phyloP scores from a whole-genome alignment of 37 sponge, comb jelly and placozoan species.

The Beroe ovata region DNA sequence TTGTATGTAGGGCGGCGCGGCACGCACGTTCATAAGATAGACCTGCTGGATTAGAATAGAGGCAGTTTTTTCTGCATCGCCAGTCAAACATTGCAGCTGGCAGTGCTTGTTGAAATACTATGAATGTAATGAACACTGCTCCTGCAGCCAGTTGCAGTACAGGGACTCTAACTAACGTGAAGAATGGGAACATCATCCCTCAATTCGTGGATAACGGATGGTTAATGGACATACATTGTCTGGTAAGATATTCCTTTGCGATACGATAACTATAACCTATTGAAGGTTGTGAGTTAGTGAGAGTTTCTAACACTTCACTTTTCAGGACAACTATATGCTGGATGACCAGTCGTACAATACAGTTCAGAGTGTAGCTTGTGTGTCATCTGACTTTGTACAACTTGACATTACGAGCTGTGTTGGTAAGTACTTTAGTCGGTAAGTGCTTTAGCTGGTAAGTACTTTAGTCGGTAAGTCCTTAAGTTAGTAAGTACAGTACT shows the following conservation, averaged over 20 bases:
- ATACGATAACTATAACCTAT: too few relatives aligned
- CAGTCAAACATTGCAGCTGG: not conserved
- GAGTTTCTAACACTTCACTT: too few relatives aligned
- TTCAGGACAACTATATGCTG: constrained; percentile 43
- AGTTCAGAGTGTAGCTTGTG: not conserved
- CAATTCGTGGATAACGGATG: constrained; percentile 19
- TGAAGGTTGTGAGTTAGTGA: too few relatives aligned
- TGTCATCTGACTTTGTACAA: constrained; percentile 22
- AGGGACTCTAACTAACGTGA: not conserved
- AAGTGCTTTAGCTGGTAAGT: not conserved
- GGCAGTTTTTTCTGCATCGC: not conserved
- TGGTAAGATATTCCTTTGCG: constrained; percentile 7
- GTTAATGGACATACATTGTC: constrained; percentile 2
- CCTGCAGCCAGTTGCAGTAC: constrained; percentile 16
- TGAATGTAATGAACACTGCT: not conserved
- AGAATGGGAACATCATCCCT: constrained; percentile 10
- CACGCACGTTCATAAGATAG: not conserved
- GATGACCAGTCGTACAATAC: not conserved
- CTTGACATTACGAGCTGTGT: not conserved
- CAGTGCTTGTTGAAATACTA: not conserved
- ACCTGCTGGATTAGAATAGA: too few relatives aligned
- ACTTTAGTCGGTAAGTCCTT: not conserved
- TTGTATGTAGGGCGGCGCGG: not conserved
- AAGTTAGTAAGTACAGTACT: not conserved
- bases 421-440: constrained; percentile 17